phyloP scores from a whole-genome alignment of 2,888 invertebrate species.

The Glyphotaelius pellucidus region DNA sequence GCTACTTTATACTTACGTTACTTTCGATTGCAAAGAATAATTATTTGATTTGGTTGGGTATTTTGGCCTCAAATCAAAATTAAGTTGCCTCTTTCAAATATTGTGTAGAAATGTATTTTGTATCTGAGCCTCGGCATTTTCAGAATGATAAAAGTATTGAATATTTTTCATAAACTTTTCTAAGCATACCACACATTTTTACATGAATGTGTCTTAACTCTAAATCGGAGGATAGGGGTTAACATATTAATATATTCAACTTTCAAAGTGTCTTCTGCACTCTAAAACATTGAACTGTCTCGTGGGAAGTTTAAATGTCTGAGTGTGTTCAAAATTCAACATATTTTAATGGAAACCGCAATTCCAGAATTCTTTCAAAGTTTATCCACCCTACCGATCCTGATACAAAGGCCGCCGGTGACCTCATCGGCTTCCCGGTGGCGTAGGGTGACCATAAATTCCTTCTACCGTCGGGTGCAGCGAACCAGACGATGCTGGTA shows the following conservation, averaged over 20 bases:
- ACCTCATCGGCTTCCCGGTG: conserved; percentile 9
- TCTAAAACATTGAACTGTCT: not conserved
- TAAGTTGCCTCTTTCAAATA: too few relatives aligned
- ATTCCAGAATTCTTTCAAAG: not conserved
- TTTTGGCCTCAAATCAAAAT: too few relatives aligned
- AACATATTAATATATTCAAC: not conserved
- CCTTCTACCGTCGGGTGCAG: not conserved
- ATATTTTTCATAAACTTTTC: too few relatives aligned
- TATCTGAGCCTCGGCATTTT: too few relatives aligned
- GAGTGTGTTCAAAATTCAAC: conserved; percentile 1
- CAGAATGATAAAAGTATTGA: too few relatives aligned
- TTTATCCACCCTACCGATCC: conserved; percentile 28
- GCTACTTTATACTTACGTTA: too few relatives aligned
- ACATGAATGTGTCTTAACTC: not conserved
- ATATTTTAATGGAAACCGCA: not conserved
- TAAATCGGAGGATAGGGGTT: not conserved
- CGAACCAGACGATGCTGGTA: not conserved
- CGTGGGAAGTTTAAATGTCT: not conserved
- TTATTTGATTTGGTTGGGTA: too few relatives aligned
- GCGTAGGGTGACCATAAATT: conserved; percentile 19
- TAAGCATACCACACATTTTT: not conserved
- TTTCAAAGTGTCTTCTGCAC: not conserved
- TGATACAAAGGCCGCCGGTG: conserved; percentile 8
- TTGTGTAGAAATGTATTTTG: too few relatives aligned
- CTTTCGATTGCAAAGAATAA: too few relatives aligned